Evolutionary conservation across 2,888 invertebrate genomes (phyloP).

Genomic region (Philereme transversata): DNA sequence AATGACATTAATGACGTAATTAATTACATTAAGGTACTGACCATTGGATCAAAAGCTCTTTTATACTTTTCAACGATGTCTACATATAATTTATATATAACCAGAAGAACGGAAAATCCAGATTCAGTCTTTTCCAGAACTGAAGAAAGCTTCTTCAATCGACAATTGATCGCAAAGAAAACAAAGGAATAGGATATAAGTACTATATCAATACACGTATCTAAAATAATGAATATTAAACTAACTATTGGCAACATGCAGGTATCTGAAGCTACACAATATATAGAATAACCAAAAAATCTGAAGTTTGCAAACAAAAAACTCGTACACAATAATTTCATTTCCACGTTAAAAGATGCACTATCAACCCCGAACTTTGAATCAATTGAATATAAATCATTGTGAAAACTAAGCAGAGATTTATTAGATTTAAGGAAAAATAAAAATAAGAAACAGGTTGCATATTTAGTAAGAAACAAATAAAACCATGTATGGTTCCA

Average conservation of each 20-base stretch:
- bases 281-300: neutral
- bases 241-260: no score
- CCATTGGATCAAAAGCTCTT: slow-evolving; percentile 3
- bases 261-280: neutral
- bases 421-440: neutral
- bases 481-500: neutral
- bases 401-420: neutral
- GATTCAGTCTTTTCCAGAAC: neutral
- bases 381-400: neutral
- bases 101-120: neutral
- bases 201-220: neutral
- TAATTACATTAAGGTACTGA: neutral
- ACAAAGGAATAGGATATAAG: neutral
- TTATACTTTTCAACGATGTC: neutral
- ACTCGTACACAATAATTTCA: neutral
- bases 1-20: no score
- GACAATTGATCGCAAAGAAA: neutral
- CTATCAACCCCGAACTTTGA: neutral
- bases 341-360: neutral
- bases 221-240: neutral
- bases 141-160: neutral
- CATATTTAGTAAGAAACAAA: neutral
- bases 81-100: slow-evolving; percentile 1
- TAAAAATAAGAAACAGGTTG: neutral
- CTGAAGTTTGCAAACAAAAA: neutral